Conservation (phyloP, 2,797 vertebrate genomes). For the Etheostoma nigrum region DNA sequence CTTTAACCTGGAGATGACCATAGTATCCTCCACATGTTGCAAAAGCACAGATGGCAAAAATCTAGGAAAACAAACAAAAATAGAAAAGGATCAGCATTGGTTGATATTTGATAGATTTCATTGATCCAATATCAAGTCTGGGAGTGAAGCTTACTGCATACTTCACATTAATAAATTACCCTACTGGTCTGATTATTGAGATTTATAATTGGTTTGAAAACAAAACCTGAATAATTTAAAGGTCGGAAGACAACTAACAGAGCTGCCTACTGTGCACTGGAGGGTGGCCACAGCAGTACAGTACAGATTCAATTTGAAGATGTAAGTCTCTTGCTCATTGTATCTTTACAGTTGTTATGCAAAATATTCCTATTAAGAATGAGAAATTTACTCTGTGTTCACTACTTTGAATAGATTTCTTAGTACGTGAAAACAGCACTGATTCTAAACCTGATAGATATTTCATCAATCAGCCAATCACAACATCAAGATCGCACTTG, state of each 20-base stretch:
- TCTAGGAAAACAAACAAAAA: conserved; percentile 81
- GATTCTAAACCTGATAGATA: not conserved
- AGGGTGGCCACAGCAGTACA: conserved; percentile 69
- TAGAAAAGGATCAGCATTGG: not conserved
- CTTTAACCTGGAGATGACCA: conserved; percentile 95
- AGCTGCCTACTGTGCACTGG: conserved; percentile 70
- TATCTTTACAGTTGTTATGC: not conserved
- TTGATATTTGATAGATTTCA: not conserved
- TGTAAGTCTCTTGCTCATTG: not conserved
- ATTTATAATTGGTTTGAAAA: conserved; percentile 67
- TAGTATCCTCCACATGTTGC: conserved; percentile 99
- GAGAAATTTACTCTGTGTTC: not conserved
- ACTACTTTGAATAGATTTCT: not conserved
- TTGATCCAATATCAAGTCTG: not conserved
- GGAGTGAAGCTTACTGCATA: conserved; percentile 31
- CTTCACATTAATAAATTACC: conserved; percentile 57
- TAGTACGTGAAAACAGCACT: not conserved
- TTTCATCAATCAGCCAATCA: not conserved
- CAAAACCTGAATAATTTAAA: conserved; percentile 83
- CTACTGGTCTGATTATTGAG: conserved; percentile 45
- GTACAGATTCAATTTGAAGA: conserved; percentile 39
- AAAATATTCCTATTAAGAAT: not conserved
- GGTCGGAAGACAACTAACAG: conserved; percentile 72
- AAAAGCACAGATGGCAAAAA: conserved; percentile 99
- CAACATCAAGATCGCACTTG: not conserved